Percentiles rank a stretch among this genome's conserved stretches.
Conservation (phyloP, 2,113 vertebrate genomes). For the Austrofundulus limnaeus region DNA sequence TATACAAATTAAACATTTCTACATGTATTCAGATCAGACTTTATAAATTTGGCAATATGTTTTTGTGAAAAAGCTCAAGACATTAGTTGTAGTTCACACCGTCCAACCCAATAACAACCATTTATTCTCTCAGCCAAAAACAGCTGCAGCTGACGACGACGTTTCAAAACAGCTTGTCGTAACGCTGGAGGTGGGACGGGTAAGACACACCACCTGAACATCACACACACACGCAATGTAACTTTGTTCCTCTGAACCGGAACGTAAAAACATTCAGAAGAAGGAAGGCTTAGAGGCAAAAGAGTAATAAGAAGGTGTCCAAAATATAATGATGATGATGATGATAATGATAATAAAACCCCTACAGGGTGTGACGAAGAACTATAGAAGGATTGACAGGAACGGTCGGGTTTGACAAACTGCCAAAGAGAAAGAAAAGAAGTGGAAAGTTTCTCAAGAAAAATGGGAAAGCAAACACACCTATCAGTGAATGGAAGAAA, state of each 20-base stretch:
- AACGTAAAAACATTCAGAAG: slow-evolving; percentile 17
- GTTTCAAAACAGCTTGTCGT: slow-evolving; percentile 74
- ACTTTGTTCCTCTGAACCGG: not conserved
- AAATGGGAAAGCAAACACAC: slow-evolving; percentile 28
- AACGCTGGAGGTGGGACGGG: no score
- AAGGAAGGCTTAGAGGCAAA: slow-evolving; percentile 3
- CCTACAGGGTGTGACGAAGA: slow-evolving; percentile 10
- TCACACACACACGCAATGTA: not conserved
- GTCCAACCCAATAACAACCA: not conserved
- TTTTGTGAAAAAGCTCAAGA: no score
- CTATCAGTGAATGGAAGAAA: not conserved
- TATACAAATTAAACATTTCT: no score
- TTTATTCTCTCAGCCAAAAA: slow-evolving; percentile 49
- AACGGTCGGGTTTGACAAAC: slow-evolving; percentile 42
- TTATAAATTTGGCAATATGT: no score
- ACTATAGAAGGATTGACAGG: slow-evolving; percentile 15
- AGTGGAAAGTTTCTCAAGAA: slow-evolving; percentile 13
- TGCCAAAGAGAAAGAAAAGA: slow-evolving; percentile 28
- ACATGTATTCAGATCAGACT: no score
- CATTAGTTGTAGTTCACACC: no score
- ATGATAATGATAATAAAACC: slow-evolving; percentile 8
- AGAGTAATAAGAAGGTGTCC: slow-evolving; percentile 20
- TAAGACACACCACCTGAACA: slow-evolving; percentile 18
- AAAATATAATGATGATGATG: not conserved
- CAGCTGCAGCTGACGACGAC: slow-evolving; percentile 40